Base-by-base conservation (phyloP, 2,113 vertebrate genomes). In the Pollachius pollachius region DNA sequence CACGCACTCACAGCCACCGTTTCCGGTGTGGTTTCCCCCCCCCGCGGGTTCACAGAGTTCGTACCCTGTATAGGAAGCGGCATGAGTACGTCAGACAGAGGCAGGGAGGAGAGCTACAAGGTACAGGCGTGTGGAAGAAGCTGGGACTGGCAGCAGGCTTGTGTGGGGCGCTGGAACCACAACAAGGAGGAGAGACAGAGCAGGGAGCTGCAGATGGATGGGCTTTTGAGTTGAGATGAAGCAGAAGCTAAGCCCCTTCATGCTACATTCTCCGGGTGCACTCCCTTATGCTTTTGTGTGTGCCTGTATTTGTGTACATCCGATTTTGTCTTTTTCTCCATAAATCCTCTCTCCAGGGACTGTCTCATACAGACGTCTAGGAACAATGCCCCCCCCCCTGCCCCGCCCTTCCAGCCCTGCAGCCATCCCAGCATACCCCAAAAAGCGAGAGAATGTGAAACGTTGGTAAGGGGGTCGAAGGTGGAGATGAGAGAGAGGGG, bases 151-250 rank as follows among this genome's bases (percentile, higher is more conserved):
- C 41, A 48, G 41, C 41, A 48, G 41, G 41, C 11, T 9, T 48
- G 41, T 12, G 41, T 13, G 15, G 17, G 57, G 59, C 15, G 11
- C 17, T 52, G 64, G 69, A 72, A 65, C 56, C 37, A 54, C 27
- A 57, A 15, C 21, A 34, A 21, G 21, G 48, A 41, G 71, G 13
- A 41, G 12, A 25, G 34, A n/a, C 59, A 63, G 59, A 68, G 60
- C 59, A 65, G 59, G 70, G 60, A 72, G 30, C 6, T 52, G 19
- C 73, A 41, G 81, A 70, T 72, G 72, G 63, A 58, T 63, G 52
- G 81, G 70, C 75, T 76, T 61, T 57, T 63, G 71, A 78, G 56
- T 25, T 70, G 70, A 76, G 58, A 71, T 76, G 34, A 79, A 84
- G 74, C 65, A 23, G 66, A 78, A 80, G 65, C 69, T 57, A 62